These are phyloP conservation scores for Pipra filicauda DNA, from an alignment of 2,113 vertebrate genomes.

Conservation along the genomic window DNA sequence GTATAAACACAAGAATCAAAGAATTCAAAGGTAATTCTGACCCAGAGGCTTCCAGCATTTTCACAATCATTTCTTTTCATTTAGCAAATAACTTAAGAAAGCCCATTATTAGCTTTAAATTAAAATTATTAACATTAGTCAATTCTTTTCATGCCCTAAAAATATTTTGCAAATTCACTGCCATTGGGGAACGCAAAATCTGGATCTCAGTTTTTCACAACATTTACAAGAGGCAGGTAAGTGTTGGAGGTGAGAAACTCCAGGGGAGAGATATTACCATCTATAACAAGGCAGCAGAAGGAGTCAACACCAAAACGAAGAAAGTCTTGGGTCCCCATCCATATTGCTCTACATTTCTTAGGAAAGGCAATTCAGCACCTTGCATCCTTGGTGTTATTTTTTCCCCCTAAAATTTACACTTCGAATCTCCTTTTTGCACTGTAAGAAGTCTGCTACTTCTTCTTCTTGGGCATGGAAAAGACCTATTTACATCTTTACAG, in stretches of 20 bases:
- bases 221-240: neutral
- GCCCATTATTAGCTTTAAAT: neutral
- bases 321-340: neutral
- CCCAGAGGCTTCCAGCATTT: neutral
- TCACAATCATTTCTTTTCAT: neutral
- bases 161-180: neutral
- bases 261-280: neutral
- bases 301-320: neutral
- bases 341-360: neutral
- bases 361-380: neutral
- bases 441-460: neutral
- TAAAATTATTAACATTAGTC: neutral
- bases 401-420: neutral
- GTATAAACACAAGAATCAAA: neutral
- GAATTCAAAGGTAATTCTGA: neutral
- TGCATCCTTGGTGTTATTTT: neutral
- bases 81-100: neutral
- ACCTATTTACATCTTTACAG: neutral
- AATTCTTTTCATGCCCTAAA: neutral
- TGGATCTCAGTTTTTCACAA: neutral
- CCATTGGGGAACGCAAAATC: neutral
- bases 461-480: neutral
- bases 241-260: neutral
- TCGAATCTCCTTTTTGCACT: neutral
- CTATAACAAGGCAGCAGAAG: neutral